Base-by-base conservation (phyloP, 2,113 vertebrate genomes). In the Micronycteris hirsuta region DNA sequence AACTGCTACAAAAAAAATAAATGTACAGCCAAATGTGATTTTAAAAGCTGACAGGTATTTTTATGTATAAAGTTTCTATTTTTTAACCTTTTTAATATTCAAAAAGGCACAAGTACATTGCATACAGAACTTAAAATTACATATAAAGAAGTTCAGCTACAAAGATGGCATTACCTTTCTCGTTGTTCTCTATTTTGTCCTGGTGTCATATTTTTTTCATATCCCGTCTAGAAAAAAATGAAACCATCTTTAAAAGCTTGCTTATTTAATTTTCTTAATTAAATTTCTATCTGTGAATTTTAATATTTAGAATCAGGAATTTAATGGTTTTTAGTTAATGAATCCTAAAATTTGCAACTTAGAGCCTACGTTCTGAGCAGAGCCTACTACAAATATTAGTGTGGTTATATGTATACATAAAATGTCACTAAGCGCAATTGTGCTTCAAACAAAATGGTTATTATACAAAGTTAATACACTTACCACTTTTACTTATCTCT, bases 81-180 rank as follows among this genome's bases (percentile, higher is more conserved):
- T 56, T 67, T 70, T 63, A 92, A 77, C 70, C 65, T 73, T 84
- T 33, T 81, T 94, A 71, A 94, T 85, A 28, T 93, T 49, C 45
- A 86, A 81, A 87, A 47, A 95, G 11, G 8, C 33, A n/a, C 58
- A 82, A 91, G 56, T 91, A 92, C 90, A 87, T 86, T 11, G 91
- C 86, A 78, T 4, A 76, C 1, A 92, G 7, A 81, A 11, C 7
- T 97, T 26, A 93, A 93, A 87, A 71, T 76, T 87, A 94, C 65
- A 90, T n/a, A 86, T 7, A 41, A 83, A 96, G 14, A 95, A 38
- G 41, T 67, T 54, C 8, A 67, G 54, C 28, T 76, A 22, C 52
- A 68, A 11, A 86, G 86, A 83, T 85, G 31, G 61, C 36, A 89
- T 95, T 99, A 99, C 99, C 99, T 99, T 98, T 98, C 98, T 97